phyloP scores from a whole-genome alignment of 2,113 vertebrate species.

The Trochalopteron elliotii region DNA sequence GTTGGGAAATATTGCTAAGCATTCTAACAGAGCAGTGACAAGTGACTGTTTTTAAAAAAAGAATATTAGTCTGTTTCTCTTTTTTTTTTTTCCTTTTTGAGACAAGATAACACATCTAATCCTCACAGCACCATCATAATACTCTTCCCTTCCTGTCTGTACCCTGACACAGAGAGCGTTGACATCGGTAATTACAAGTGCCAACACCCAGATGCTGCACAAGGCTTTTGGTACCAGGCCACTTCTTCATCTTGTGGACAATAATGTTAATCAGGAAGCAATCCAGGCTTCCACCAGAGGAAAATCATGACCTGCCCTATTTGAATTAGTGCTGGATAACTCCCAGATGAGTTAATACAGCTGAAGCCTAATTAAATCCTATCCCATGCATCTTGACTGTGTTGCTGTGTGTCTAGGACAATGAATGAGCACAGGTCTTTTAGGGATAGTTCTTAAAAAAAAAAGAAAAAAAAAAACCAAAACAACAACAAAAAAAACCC shows the following conservation, averaged over 20 bases:
- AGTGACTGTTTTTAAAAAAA: background rate
- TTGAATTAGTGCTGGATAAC: slow-evolving; percentile 4
- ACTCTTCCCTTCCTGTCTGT: background rate
- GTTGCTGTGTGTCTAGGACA: background rate
- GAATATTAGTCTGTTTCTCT: background rate
- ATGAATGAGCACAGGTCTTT: background rate
- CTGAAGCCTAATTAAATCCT: slow-evolving; percentile 25
- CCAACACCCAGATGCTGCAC: background rate
- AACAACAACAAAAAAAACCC: background rate
- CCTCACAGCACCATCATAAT: background rate
- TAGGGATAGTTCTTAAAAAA: background rate
- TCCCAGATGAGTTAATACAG: background rate
- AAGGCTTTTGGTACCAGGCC: background rate
- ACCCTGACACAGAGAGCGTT: background rate
- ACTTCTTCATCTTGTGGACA: slow-evolving; percentile 1
- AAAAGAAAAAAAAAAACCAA: background rate
- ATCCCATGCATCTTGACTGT: background rate
- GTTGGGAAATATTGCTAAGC: background rate
- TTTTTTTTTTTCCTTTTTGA: background rate
- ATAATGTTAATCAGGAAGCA: background rate
- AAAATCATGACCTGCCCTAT: background rate
- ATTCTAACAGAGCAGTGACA: background rate
- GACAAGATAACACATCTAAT: background rate
- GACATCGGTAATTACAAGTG: background rate
- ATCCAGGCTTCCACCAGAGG: background rate